phyloP scores from a whole-genome alignment of 2,113 vertebrate species.

The Hydrochoerus hydrochaeris region DNA sequence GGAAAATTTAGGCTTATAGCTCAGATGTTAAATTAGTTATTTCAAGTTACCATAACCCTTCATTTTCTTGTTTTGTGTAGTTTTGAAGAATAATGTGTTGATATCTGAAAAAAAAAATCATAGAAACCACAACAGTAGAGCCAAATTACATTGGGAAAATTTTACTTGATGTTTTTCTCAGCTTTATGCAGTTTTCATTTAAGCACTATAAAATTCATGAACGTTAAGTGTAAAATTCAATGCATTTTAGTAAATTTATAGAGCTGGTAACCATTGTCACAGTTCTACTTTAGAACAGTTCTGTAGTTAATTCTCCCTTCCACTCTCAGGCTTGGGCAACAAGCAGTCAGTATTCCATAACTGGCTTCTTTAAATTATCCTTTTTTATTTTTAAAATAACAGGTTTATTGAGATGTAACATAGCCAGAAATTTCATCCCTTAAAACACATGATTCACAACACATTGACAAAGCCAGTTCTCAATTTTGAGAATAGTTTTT shows the following conservation, averaged over 20 bases:
- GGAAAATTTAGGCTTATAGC: not conserved
- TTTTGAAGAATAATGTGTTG: not conserved
- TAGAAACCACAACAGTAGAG: not conserved
- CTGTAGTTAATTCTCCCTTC: not conserved
- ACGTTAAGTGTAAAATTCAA: not conserved
- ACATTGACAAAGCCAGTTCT: not conserved
- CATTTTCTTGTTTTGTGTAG: not conserved
- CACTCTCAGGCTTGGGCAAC: not conserved
- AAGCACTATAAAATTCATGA: not conserved
- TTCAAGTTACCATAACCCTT: not conserved
- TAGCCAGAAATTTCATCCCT: not conserved
- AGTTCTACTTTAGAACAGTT: not conserved
- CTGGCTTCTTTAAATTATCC: not conserved
- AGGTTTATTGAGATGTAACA: not conserved
- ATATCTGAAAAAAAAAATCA: not conserved
- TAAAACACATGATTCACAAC: not conserved
- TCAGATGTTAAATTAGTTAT: not conserved
- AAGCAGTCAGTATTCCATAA: not conserved
- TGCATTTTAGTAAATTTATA: not conserved
- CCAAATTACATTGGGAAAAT: not conserved
- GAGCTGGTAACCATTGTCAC: not conserved
- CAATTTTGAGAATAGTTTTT: not conserved
- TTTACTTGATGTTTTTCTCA: not conserved
- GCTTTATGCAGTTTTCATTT: not conserved
- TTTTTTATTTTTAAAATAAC: not conserved